Evolutionary conservation across 2,888 invertebrate genomes (phyloP), one percentile per base, ranked within the genome.

Genomic region (Mythimna impura): DNA sequence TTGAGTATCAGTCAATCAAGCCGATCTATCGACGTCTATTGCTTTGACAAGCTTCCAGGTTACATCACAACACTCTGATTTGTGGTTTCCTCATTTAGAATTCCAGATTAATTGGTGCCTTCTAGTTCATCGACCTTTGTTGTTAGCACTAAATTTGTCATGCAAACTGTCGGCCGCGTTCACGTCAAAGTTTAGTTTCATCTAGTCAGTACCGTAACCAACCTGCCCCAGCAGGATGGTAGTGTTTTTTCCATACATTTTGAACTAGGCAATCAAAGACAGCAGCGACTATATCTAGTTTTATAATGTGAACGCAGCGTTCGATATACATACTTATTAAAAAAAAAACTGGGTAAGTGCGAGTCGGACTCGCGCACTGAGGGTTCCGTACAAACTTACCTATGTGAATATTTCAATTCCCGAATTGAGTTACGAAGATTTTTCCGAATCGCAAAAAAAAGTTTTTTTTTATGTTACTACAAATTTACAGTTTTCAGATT

Each of bases 1-100:
- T 77, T 80, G 22, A 52, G 62, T 47, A 25, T 8, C 54, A 25
- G 76, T 74, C 81, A 64, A 43, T 78, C 76, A 80, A 40, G 50
- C 50, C 64, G 43, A 66, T 64, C 66, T 80, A 77, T 80, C 66
- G 64, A 74, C 50, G 60, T 75, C 58, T 40, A 8, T 12, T 55
- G 80, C 75, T 80, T 80, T 76, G 66, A 65, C 55, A 47, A 30
- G 65, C 17, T 50, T 5, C 52, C 36, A 4, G 3, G 20, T 2
- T 63, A n/a, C 57, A 36, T 80, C 57, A 66, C 63, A 78, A 78
- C 66, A 64, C 17, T 67, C 25, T 22, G 52, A n/a, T 79, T 52
- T 43, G 20, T 54, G 34, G 17, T 47, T 73, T 61, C 57, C 43
- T 34, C 17, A 36, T 61, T 7, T 34, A 25, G 25, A 40, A 40